Percentiles rank a stretch among this genome's conserved stretches.
Conservation (phyloP, 2,797 vertebrate genomes). For the Vultur gryphus region DNA sequence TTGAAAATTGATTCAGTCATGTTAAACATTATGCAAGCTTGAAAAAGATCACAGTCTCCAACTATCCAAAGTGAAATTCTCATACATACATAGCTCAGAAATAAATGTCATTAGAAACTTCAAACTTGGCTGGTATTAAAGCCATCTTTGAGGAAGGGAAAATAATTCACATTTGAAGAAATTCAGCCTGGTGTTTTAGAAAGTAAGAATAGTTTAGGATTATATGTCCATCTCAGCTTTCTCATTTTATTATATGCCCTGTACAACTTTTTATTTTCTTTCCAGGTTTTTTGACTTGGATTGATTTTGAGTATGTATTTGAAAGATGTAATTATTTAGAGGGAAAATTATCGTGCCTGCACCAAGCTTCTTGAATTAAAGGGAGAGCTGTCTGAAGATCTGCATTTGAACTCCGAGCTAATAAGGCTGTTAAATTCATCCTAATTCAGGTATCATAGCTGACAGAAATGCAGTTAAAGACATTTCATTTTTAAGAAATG, state of each 20-base stretch:
- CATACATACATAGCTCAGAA: constrained; percentile 14
- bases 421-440: not conserved
- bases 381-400: not conserved
- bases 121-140: constrained; percentile 46
- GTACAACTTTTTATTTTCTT: not conserved
- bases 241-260: not conserved
- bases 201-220: constrained; percentile 8
- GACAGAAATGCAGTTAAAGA: not conserved
- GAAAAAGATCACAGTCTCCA: constrained; percentile 45
- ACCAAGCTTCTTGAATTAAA: not conserved
- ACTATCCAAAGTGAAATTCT: constrained; percentile 24
- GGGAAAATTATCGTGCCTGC: not conserved
- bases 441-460: not conserved
- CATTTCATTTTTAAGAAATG: not conserved
- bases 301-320: not conserved
- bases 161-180: constrained; percentile 13
- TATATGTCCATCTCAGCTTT: constrained; percentile 22
- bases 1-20: constrained; percentile 45
- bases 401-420: not conserved
- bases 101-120: constrained; percentile 47
- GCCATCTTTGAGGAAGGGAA: constrained; percentile 20
- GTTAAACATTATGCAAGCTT: constrained; percentile 41
- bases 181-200: not conserved
- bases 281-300: not conserved
- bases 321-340: not conserved